phyloP scores from a whole-genome alignment of 2,113 vertebrate genomes.

The Haemorhous mexicanus region DNA sequence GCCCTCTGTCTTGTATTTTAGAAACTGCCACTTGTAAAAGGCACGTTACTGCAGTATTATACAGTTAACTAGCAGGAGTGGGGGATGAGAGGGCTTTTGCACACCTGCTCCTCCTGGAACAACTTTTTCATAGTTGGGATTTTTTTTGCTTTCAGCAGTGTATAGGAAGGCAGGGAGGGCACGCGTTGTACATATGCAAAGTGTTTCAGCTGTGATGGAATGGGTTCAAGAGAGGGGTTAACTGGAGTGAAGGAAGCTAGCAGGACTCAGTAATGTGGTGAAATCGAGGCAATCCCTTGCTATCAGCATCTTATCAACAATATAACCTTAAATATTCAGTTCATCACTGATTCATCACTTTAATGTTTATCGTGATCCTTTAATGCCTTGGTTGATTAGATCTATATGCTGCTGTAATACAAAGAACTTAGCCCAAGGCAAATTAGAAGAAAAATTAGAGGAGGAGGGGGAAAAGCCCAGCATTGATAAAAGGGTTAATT shows the following conservation, averaged over 20 bases:
- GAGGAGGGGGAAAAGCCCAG: constrained; percentile 11
- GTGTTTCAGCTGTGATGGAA: constrained; percentile 11
- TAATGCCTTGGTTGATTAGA: constrained; percentile 47
- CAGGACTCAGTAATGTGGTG: neutral
- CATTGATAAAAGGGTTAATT: constrained; percentile 60
- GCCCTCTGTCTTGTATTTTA: neutral
- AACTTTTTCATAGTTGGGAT: neutral
- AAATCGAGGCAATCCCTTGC: neutral
- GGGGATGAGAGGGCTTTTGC: neutral
- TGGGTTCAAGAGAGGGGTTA: constrained; percentile 19
- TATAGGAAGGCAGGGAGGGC: neutral
- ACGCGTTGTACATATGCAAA: fast-evolving
- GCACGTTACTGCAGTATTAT: neutral
- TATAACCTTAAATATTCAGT: constrained; percentile 47
- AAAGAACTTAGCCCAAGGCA: constrained; percentile 48
- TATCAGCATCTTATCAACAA: constrained; percentile 50
- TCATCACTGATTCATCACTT: constrained; percentile 47
- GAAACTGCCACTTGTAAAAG: neutral
- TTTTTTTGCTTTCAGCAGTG: neutral
- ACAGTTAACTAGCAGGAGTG: neutral
- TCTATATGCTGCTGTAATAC: constrained; percentile 40
- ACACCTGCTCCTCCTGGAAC: constrained; percentile 7
- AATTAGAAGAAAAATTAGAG: constrained; percentile 38
- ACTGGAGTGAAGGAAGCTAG: neutral
- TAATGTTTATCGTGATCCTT: constrained; percentile 29